Percentiles rank a stretch among this genome's conserved stretches.
Conservation (phyloP, 64 coral and sea anemone species). For the Actinia tenebrosa region DNA sequence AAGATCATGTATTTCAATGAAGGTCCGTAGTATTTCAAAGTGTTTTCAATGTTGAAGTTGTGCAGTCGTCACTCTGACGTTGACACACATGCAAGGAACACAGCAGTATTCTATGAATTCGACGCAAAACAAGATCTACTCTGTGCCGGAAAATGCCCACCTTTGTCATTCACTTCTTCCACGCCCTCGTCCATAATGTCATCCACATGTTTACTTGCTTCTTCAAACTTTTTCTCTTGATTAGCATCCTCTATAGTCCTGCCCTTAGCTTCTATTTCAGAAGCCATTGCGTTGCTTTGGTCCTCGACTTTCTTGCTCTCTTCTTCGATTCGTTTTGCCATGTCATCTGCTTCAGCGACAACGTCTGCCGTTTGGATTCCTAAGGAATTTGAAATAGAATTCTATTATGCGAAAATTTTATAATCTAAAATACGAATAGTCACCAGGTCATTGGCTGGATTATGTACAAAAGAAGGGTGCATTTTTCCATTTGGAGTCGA, state of each 20-base stretch:
- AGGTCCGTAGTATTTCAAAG: too few species aligned
- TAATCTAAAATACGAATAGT: too few species aligned
- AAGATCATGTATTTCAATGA: too few species aligned
- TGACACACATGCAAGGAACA: too few species aligned
- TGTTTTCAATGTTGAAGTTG: too few species aligned
- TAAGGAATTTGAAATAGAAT: background rate
- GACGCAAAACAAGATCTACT: too few species aligned
- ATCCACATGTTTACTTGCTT: slow-evolving; percentile 40
- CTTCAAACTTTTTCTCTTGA: slow-evolving; percentile 52
- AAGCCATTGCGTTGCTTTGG: slow-evolving; percentile 48
- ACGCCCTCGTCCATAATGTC: slow-evolving; percentile 25
- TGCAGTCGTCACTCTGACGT: too few species aligned
- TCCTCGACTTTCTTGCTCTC: slow-evolving; percentile 53
- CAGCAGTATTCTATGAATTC: too few species aligned
- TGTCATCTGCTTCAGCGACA: slow-evolving; percentile 32
- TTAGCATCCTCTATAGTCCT: slow-evolving; percentile 34
- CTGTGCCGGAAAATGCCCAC: background rate
- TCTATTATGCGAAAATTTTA: too few species aligned
- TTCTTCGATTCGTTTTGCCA: slow-evolving; percentile 38
- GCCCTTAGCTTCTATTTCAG: slow-evolving; percentile 40
- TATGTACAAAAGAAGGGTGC: too few species aligned
- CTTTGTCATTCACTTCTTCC: slow-evolving; percentile 38
- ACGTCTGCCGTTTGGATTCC: slow-evolving; percentile 14
- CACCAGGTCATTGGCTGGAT: too few species aligned
- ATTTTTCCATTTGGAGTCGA: too few species aligned